phyloP scores from a whole-genome alignment of 2,888 invertebrate genomes.

The Balanococcus diminutus region DNA sequence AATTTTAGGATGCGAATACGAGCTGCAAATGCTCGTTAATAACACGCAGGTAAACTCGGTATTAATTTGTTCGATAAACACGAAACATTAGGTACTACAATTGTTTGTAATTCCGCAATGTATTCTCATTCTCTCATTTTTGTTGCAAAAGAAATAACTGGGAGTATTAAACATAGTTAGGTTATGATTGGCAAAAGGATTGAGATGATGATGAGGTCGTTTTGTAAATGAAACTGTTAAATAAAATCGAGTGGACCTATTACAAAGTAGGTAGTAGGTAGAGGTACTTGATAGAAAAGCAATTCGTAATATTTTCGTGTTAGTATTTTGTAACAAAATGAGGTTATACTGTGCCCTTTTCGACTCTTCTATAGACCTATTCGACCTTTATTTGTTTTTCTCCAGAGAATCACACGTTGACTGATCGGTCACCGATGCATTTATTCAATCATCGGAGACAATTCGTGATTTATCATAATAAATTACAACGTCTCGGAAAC shows the following conservation, averaged over 20 bases:
- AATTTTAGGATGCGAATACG: slow-evolving; percentile 72
- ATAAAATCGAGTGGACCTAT: not conserved
- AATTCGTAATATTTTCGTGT: not conserved
- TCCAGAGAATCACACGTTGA: slow-evolving; percentile 7
- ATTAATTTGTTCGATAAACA: slow-evolving; percentile 4
- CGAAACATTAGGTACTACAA: not conserved
- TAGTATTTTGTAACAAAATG: not conserved
- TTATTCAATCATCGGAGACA: not conserved
- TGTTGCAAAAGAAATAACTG: not conserved
- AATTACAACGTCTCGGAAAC: not conserved
- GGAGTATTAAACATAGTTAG: not conserved
- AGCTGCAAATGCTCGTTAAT: slow-evolving; percentile 77
- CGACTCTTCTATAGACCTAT: not conserved
- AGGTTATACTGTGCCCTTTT: not conserved
- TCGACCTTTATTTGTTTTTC: slow-evolving; percentile 15
- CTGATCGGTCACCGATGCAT: not conserved
- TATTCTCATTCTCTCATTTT: not conserved
- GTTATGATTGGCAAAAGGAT: not conserved
- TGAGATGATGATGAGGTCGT: not conserved
- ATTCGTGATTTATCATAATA: not conserved
- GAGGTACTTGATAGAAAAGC: not conserved
- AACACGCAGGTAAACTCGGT: slow-evolving; percentile 76
- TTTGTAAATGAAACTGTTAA: not conserved
- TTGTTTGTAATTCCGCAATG: not conserved
- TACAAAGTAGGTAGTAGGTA: too few species aligned